Conservation (phyloP, 2,113 vertebrate genomes). For the Dinomys branickii region DNA sequence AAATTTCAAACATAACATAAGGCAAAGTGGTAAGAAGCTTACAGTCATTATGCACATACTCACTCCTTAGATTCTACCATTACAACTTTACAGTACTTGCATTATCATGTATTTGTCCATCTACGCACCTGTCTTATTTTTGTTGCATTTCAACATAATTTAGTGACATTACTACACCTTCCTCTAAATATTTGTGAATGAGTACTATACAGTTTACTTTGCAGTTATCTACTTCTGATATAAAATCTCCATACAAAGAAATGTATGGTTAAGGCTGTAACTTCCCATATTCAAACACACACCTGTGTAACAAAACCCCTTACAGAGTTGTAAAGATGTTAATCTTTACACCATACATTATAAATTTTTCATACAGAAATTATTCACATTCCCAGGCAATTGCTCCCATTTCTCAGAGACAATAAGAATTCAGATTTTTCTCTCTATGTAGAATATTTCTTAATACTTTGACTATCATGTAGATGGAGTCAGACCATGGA, state of each 20-base stretch:
- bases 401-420: not conserved
- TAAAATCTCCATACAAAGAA: not conserved
- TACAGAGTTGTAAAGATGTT: not conserved
- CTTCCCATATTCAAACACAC: not conserved
- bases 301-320: not conserved
- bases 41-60: not conserved
- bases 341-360: not conserved
- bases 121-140: not conserved
- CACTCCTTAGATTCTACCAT: not conserved
- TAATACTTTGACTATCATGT: not conserved
- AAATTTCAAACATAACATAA: slow-evolving; percentile 36
- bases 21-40: not conserved
- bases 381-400: not conserved
- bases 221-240: not conserved
- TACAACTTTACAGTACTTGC: not conserved
- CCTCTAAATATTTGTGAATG: not conserved
- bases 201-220: not conserved
- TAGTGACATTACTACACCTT: not conserved
- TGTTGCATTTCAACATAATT: not conserved
- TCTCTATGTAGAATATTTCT: not conserved
- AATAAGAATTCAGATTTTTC: not conserved
- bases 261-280: not conserved
- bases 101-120: not conserved
- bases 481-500: not conserved
- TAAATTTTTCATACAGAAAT: not conserved